A percentile compares a stretch with the other conserved stretches of the same genome.
These are phyloP conservation scores for Tautogolabrus adspersus DNA, from an alignment of 2,113 vertebrate species.

Conservation along the genomic window DNA sequence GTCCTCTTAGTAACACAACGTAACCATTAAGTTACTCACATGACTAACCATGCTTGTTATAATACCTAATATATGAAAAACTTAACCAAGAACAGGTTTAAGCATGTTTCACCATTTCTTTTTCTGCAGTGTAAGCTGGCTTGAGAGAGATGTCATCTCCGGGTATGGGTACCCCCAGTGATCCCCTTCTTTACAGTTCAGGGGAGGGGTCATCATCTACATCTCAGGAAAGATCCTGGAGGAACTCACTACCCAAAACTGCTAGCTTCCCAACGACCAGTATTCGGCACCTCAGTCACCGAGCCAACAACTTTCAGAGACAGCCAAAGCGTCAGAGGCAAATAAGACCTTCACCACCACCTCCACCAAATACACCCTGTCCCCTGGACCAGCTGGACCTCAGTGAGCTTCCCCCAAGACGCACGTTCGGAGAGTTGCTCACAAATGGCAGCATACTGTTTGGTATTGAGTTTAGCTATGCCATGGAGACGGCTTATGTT, in stretches of 20 bases:
- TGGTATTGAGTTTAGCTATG: conserved; percentile 98
- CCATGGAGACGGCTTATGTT: conserved; percentile 98
- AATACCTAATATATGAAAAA: conserved; percentile 19
- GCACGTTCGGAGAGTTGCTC: conserved; percentile 91
- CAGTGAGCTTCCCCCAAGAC: conserved; percentile 90
- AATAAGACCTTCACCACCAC: conserved; percentile 92
- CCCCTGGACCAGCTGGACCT: conserved; percentile 91
- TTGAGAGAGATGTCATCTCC: conserved; percentile 87
- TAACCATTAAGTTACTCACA: conserved; percentile 16
- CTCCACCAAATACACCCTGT: conserved; percentile 94
- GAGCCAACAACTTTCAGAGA: conserved; percentile 98
- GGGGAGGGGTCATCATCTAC: conserved; percentile 75
- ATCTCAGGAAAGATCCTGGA: conserved; percentile 88
- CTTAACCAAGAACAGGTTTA: background rate
- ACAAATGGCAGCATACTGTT: conserved; percentile 96
- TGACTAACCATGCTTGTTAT: background rate
- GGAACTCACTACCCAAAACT: conserved; percentile 82
- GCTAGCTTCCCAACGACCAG: conserved; percentile 86
- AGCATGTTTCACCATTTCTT: conserved; percentile 13
- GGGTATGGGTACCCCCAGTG: conserved; percentile 84
- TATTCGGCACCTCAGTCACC: conserved; percentile 92
- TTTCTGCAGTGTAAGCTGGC: conserved; percentile 61
- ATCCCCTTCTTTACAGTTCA: conserved; percentile 85
- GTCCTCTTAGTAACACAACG: conserved; percentile 51
- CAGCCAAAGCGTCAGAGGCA: conserved; percentile 92